Conservation (phyloP, 2,113 vertebrate species). For the Rhabdornis inornatus region DNA sequence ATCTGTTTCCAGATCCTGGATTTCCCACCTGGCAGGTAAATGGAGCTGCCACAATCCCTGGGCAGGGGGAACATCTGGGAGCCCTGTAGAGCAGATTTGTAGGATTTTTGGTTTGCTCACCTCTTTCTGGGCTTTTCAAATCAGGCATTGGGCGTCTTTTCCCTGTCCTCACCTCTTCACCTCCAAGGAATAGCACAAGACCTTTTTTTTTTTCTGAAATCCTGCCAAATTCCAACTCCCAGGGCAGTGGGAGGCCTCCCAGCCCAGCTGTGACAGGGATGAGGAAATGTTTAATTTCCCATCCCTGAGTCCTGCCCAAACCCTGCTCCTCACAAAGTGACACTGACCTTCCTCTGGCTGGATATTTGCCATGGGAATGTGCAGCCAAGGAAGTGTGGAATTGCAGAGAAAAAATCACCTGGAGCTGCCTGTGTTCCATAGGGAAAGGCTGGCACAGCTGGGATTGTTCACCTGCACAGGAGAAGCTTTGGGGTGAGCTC, state of each 20-base stretch:
- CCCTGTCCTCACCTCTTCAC: neutral
- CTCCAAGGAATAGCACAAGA: too few relatives aligned
- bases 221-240: neutral
- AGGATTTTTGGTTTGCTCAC: neutral
- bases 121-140: neutral
- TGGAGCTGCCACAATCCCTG: neutral
- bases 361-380: neutral
- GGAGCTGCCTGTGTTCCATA: rapidly evolving
- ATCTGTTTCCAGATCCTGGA: rapidly evolving
- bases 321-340: neutral
- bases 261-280: neutral
- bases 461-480: neutral
- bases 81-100: neutral
- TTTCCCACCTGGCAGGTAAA: neutral
- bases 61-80: neutral
- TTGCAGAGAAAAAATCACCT: neutral
- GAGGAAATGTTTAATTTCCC: neutral
- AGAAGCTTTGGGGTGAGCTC: neutral
- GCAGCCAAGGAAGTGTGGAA: neutral
- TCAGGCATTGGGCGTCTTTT: neutral
- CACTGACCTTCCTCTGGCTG: neutral
- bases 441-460: rapidly evolving
- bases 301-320: neutral
- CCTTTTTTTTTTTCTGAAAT: neutral
- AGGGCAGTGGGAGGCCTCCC: neutral